phyloP scores from a whole-genome alignment of 2,888 invertebrate genomes.

The Plutella xylostella region DNA sequence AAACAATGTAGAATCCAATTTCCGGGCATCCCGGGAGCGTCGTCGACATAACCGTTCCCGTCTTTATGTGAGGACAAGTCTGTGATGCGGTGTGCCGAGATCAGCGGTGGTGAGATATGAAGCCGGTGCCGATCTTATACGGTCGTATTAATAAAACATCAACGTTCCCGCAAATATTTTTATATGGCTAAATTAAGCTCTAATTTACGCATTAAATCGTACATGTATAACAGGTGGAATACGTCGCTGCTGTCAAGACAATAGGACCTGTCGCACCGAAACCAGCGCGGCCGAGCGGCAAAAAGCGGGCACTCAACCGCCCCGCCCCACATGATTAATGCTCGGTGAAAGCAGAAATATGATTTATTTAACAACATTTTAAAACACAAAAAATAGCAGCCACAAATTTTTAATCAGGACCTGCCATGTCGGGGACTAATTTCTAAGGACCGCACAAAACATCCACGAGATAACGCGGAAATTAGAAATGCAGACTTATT shows the following conservation, averaged over 20 bases:
- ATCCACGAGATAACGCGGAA: conserved; percentile 26
- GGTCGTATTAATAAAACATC: background rate
- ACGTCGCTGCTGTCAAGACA: conserved; percentile 1
- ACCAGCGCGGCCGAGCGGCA: conserved; percentile 9
- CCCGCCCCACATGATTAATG: conserved; percentile 44
- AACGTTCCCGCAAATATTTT: background rate
- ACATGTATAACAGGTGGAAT: conserved; percentile 4
- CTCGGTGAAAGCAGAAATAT: conserved; percentile 33
- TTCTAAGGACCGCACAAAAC: conserved; percentile 24
- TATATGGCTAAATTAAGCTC: conserved; percentile 25
- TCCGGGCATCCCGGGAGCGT: conserved; percentile 27
- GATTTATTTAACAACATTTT: conserved; percentile 37
- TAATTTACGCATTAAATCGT: conserved; percentile 23
- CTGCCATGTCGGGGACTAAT: conserved; percentile 23
- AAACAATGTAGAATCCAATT: conserved; percentile 46
- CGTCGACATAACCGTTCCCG: conserved; percentile 22
- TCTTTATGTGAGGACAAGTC: conserved; percentile 25
- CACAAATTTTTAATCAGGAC: conserved; percentile 31
- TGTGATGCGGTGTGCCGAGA: conserved; percentile 20
- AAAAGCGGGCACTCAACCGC: conserved; percentile 10
- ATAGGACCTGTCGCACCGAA: conserved; percentile 11
- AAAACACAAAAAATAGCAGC: conserved; percentile 31
- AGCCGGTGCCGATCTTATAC: background rate
- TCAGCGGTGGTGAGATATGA: conserved; percentile 17
- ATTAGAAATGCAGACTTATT: conserved; percentile 43